These are phyloP conservation scores for Bombus soroeensis DNA, from an alignment of 1,140 invertebrate genomes.

Conservation along the genomic window DNA sequence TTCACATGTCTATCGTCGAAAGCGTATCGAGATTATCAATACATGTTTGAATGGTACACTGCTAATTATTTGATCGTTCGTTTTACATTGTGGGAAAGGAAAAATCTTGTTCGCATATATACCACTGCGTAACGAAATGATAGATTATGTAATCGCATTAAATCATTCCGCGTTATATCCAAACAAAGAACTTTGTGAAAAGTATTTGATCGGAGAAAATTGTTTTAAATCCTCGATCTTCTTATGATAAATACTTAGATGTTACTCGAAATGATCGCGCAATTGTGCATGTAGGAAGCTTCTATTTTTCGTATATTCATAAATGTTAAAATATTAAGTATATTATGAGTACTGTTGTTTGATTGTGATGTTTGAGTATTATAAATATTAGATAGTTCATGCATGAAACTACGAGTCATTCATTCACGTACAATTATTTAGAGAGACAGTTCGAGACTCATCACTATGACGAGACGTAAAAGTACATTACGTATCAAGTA, in stretches of 20 bases:
- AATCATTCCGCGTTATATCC: neutral
- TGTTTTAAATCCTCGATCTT: neutral
- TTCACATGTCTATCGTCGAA: neutral
- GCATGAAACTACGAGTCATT: neutral
- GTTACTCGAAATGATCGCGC: neutral
- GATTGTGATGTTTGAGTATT: neutral
- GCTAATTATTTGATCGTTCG: neutral
- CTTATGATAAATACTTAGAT: neutral
- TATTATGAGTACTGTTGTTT: neutral
- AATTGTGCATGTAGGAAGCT: constrained; percentile 10
- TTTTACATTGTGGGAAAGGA: neutral
- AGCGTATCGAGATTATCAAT: neutral
- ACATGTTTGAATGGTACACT: neutral
- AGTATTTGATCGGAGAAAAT: neutral
- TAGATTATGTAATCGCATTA: neutral
- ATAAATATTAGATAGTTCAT: neutral
- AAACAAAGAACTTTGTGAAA: neutral
- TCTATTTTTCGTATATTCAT: neutral
- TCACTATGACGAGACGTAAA: neutral
- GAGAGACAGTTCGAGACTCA: neutral
- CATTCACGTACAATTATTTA: neutral
- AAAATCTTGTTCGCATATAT: neutral
- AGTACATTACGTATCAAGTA: neutral
- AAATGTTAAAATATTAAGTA: constrained; percentile 26
- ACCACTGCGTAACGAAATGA: neutral